Base-by-base conservation (phyloP, 2,113 vertebrate genomes). In the Pleuronectes platessa region DNA sequence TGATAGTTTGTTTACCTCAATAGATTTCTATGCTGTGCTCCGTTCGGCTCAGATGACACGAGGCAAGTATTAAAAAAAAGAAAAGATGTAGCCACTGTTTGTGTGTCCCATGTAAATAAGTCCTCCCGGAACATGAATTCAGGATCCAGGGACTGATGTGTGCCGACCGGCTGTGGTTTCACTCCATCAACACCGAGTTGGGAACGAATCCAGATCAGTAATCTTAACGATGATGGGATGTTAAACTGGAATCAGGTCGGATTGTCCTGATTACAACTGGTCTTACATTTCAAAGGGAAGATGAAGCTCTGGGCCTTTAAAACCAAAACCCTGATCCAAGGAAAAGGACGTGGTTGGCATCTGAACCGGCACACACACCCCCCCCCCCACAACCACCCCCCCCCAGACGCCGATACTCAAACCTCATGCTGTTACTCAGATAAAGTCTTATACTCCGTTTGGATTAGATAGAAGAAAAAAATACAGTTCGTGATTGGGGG, bases 1-100 rank as follows among this genome's bases (percentile, higher is more conserved):
- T 35, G 68, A 72, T 23, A 67, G 58, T 81, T 76, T 61, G 55
- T 84, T 82, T 93, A 93, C 92, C 92, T 93, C 92, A 91, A 72
- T 79, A 82, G 81, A 80, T 86, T 88, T 88, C 62, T 89, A 87
- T 84, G 76, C 84, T 83, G 78, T 73, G 59, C 81, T 84, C 74
- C 3, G 23, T 86, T 81, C 1, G 21, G 77, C 88, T 90, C 76
- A 81, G 40, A 75, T 72, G 67, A 80, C 72, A 81, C 26, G 53
- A 86, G 75, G 87, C 58, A 26, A 65, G 68, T 81, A 61, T 81
- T 74, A 14, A 59, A 26, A 47, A 24, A 49, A 69, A n/a, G 26
- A 47, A 18, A 45, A 78, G 31, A 79, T 74, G 83, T 82, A 88
- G 85, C 88, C 83, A 55, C 17, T 12, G 74, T 74, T 71, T 47